Base-by-base conservation (phyloP, 2,113 vertebrate species). In the Balaeniceps rex region DNA sequence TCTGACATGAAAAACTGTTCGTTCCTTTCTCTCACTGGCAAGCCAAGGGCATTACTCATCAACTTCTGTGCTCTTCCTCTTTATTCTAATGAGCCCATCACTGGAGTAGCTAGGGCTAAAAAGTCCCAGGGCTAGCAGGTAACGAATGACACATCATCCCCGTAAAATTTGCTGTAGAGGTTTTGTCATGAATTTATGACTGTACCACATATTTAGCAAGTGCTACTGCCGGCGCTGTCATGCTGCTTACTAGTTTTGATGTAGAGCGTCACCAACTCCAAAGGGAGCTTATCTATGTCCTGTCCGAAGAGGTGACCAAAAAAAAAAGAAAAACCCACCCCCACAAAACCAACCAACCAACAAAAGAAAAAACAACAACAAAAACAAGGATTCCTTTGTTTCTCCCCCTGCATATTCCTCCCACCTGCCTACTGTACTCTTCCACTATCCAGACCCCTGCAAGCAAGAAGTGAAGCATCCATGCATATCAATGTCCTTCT, bases 11-110 rank as follows among this genome's bases (percentile, higher is more conserved):
- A 95, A 93, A 92, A 85, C 42, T 68, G 31, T 31, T 80, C 22
- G 0, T 33, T 91, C 57, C 42, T 79, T 88, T 84, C 83, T 84
- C 85, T 83, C 2, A 0, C 60, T 90, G 78, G 78, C 91, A 94
- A 92, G 85, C 70, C 83, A 95, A 96, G 96, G 77, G 72, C 92
- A 87, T 61, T 85, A 92, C 77, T 82, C 86, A 84, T 46, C 92
- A 88, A 89, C 72, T 96, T 85, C 84, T 55, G 28, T 6, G 19
- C 75, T 94, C 71, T 85, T 91, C 46, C 17, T 51, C 81, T 77
- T 70, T 47, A 83, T 79, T 87, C 34, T 91, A 95, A 88, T 38
- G 29, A 91, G 57, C 6, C 52, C 52, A 49, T 36, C 65, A 64
- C 49, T 51, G 23, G 36, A 90, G 72, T 40, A 76, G 57, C 85